Percentiles rank a stretch among this genome's conserved stretches.
Evolutionary conservation across 2,888 invertebrate genomes (phyloP).

Genomic region (Amphipyra tragopoginis): DNA sequence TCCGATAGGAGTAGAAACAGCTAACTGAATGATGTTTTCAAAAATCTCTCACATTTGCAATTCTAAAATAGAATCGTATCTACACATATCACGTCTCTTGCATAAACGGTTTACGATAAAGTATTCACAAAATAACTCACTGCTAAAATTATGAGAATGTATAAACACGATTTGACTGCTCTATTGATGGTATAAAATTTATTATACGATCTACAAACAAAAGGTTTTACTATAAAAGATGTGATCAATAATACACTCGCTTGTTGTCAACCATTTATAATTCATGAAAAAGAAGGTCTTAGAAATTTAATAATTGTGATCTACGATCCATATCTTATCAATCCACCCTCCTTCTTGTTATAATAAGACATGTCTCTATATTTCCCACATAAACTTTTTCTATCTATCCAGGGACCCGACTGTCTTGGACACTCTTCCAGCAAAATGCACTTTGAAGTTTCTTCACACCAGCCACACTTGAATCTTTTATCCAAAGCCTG

Average conservation of each 20-base stretch:
- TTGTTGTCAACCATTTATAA: not conserved
- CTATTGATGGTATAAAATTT: constrained; percentile 1
- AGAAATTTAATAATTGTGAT: not conserved
- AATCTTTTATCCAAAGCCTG: constrained; percentile 59
- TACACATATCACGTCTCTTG: too few relatives aligned
- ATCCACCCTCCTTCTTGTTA: not conserved
- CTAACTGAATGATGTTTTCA: too few relatives aligned
- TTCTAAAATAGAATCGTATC: too few relatives aligned
- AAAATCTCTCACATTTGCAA: too few relatives aligned
- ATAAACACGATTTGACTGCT: not conserved
- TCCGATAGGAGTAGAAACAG: too few relatives aligned
- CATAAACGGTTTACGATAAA: too few relatives aligned
- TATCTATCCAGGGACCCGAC: constrained; percentile 30
- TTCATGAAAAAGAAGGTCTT: not conserved
- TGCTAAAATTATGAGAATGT: constrained; percentile 1
- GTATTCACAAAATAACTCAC: not conserved
- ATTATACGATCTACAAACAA: not conserved
- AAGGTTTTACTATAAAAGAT: not conserved
- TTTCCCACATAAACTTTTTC: constrained; percentile 25
- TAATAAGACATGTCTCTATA: not conserved
- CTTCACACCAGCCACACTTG: constrained; percentile 64
- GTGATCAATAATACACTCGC: not conserved
- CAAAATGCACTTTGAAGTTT: constrained; percentile 52
- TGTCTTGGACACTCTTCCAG: constrained; percentile 61
- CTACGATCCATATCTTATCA: constrained; percentile 1